Conservation (phyloP, 92 coral and sea anemone genomes). For the Chrysogorgia sp. region DNA sequence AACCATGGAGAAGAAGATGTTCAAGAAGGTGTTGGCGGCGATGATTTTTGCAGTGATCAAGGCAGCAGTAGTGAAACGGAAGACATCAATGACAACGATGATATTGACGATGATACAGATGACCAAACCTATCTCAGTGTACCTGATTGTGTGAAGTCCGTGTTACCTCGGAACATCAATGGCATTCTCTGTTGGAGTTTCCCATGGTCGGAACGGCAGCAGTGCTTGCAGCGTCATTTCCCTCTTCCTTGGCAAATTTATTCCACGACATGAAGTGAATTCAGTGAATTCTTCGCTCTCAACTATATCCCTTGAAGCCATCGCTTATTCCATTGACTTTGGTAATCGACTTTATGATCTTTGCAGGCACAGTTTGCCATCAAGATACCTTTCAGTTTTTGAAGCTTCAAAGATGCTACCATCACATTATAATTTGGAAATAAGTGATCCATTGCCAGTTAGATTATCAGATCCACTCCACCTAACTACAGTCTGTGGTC, state of each 20-base stretch:
- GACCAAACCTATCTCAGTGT: no score
- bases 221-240: conserved; percentile 42
- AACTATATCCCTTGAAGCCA: conserved; percentile 1
- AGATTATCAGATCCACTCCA: conserved; percentile 19
- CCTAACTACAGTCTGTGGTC: neutral
- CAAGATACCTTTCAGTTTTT: no score
- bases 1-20: no score
- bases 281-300: neutral
- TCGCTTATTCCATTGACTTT: conserved; percentile 1
- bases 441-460: conserved; percentile 22
- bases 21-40: no score
- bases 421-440: neutral
- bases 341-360: conserved; percentile 28
- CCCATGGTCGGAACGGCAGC: conserved; percentile 51
- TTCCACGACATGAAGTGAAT: neutral
- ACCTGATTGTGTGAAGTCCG: no score
- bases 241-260: no score
- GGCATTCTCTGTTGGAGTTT: no score
- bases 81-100: no score
- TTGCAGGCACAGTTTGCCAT: conserved; percentile 16
- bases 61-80: no score
- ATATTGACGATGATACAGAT: no score
- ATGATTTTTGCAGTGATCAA: no score
- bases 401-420: conserved; percentile 8
- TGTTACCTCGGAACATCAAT: no score